A percentile compares a stretch with the other conserved stretches of the same genome.
Conservation (phyloP, 2,797 vertebrate genomes). For the Cynopterus sphinx region DNA sequence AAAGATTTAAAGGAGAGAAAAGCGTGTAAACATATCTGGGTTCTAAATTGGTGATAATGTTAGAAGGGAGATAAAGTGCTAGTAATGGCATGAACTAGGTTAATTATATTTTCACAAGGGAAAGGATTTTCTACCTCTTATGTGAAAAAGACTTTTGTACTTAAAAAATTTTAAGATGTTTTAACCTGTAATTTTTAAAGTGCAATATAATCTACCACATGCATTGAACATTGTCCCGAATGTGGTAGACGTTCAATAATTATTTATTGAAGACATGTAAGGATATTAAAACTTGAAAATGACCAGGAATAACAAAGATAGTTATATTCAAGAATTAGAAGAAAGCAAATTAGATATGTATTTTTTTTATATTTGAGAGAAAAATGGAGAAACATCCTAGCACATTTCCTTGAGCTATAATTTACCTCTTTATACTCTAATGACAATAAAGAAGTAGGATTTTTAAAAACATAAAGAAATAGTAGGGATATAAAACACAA, state of each 20-base stretch:
- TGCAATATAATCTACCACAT: neutral
- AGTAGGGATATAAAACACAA: slow-evolving; percentile 52
- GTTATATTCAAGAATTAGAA: neutral
- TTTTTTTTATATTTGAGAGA: neutral
- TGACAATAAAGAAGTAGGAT: slow-evolving; percentile 58
- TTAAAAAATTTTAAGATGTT: neutral
- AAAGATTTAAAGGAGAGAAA: neutral
- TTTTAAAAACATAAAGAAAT: slow-evolving; percentile 69
- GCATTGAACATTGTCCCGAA: neutral
- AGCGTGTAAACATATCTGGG: neutral
- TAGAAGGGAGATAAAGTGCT: neutral
- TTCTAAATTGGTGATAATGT: neutral
- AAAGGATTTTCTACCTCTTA: neutral
- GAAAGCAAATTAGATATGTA: neutral
- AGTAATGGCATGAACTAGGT: neutral
- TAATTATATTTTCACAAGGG: neutral
- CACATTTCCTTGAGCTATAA: slow-evolving; percentile 49
- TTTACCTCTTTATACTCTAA: slow-evolving; percentile 37
- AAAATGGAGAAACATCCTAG: slow-evolving; percentile 29
- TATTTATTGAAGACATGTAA: neutral
- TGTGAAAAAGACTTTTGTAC: neutral
- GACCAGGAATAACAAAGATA: neutral
- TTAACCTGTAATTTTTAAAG: neutral
- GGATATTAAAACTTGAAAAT: neutral
- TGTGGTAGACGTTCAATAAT: neutral